phyloP scores from a whole-genome alignment of 1,140 invertebrate species.

The Diachasmimorpha longicaudata region DNA sequence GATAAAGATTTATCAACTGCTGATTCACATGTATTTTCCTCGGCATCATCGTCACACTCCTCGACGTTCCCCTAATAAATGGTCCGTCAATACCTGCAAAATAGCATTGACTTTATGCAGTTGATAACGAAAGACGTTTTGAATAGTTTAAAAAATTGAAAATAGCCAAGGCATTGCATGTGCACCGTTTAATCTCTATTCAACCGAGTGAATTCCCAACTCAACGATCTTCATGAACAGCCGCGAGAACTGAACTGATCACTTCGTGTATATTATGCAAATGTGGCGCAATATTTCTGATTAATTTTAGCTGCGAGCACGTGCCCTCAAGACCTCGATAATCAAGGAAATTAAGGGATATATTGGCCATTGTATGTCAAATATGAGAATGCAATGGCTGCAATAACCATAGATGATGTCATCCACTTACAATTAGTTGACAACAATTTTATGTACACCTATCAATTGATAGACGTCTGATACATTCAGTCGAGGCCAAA shows the following conservation, averaged over 20 bases:
- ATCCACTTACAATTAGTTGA: background rate
- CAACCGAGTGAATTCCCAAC: too few relatives aligned
- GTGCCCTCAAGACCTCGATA: background rate
- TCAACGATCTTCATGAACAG: too few relatives aligned
- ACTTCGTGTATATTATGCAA: background rate
- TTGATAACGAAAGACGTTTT: too few relatives aligned
- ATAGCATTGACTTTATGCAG: too few relatives aligned
- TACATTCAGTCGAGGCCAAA: background rate
- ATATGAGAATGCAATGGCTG: background rate
- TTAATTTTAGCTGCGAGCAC: background rate
- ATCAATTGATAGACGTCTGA: background rate
- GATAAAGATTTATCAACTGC: background rate
- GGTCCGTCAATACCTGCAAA: background rate
- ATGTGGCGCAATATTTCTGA: background rate
- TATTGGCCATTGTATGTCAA: background rate
- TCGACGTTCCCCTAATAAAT: too few relatives aligned
- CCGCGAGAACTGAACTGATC: background rate
- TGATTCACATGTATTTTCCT: background rate
- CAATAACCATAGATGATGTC: background rate
- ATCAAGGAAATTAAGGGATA: background rate
- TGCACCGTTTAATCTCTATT: too few relatives aligned
- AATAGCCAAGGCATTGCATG: too few relatives aligned
- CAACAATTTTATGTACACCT: background rate
- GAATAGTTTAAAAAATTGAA: too few relatives aligned
- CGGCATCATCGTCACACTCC: background rate